Conservation (phyloP, 2,797 vertebrate genomes). For the Falco naumanni region DNA sequence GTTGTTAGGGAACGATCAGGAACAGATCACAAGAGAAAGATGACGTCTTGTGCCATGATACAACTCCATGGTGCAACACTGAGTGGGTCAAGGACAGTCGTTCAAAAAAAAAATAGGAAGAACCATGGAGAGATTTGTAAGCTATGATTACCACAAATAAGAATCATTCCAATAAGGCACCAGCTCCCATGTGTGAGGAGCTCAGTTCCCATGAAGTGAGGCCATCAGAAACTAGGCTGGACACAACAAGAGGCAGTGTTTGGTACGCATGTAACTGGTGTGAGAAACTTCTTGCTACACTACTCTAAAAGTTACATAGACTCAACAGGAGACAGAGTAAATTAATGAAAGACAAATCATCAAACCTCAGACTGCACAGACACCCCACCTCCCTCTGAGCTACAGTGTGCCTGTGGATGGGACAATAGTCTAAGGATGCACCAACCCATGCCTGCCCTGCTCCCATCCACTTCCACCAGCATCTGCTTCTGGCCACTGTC, state of each 20-base stretch:
- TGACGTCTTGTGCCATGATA: fast-evolving
- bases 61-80: neutral
- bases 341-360: neutral
- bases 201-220: neutral
- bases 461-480: neutral
- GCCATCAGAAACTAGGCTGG: neutral
- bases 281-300: neutral
- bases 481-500: neutral
- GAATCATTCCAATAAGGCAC: neutral
- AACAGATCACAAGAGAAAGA: neutral
- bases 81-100: neutral
- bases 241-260: neutral
- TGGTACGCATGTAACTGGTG: fast-evolving
- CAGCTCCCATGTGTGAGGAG: neutral
- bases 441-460: fast-evolving
- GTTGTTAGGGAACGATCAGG: neutral
- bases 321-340: neutral
- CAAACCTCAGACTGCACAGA: neutral
- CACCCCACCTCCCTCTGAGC: neutral
- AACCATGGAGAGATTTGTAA: fast-evolving
- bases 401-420: neutral
- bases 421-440: too few relatives aligned
- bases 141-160: fast-evolving
- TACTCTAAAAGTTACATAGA: neutral
- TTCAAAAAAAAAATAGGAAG: neutral